These are phyloP conservation scores for Temnothorax nylanderi DNA, from an alignment of 1,140 invertebrate genomes.

Conservation along the genomic window DNA sequence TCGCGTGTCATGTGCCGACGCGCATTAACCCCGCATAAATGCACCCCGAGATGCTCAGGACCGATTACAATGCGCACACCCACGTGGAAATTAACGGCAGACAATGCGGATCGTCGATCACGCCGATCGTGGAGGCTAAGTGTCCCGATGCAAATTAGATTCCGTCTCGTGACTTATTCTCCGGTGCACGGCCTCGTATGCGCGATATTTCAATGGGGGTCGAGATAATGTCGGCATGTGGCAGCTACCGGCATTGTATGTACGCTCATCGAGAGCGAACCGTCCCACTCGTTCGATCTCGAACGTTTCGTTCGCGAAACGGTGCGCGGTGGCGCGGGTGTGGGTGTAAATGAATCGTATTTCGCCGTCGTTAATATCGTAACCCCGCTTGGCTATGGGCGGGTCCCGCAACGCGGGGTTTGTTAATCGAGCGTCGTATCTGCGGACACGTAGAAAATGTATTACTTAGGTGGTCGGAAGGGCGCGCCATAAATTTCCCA, in stretches of 20 bases:
- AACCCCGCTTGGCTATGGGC: constrained; percentile 65
- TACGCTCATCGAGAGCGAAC: constrained; percentile 67
- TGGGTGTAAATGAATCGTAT: constrained; percentile 77
- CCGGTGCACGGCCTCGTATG: constrained; percentile 40
- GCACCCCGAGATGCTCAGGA: background rate
- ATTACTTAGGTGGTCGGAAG: constrained; percentile 71
- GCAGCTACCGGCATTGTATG: constrained; percentile 69
- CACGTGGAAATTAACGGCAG: constrained; percentile 39
- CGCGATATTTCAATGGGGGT: constrained; percentile 74
- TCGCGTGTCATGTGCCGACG: background rate
- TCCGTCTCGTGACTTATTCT: constrained; percentile 65
- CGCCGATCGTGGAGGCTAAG: background rate
- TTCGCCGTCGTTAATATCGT: constrained; percentile 71
- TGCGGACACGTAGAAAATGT: constrained; percentile 69
- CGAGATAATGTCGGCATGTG: constrained; percentile 72
- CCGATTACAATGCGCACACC: constrained; percentile 4
- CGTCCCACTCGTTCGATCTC: constrained; percentile 74
- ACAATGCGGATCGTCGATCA: constrained; percentile 43
- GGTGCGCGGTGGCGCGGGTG: constrained; percentile 41
- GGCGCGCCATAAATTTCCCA: constrained; percentile 68
- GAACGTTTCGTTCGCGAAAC: constrained; percentile 68
- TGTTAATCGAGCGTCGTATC: constrained; percentile 72
- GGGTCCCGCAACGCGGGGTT: constrained; percentile 55
- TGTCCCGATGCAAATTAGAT: constrained; percentile 41
- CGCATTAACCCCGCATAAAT: background rate